phyloP scores from a whole-genome alignment of 2,797 vertebrate genomes.

The Bovichtus diacanthus region DNA sequence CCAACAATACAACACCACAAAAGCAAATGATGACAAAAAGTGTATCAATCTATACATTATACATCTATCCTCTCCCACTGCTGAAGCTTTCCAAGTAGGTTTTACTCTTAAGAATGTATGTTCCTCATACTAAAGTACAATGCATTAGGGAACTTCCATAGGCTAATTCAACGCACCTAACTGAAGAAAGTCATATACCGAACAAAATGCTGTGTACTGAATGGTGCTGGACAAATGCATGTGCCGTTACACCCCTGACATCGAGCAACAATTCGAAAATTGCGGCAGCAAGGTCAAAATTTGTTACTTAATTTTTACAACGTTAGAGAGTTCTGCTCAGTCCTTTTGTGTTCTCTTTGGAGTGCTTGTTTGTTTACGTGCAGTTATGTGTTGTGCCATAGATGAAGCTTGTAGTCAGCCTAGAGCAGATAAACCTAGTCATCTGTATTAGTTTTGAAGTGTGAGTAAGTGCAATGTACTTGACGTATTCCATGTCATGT shows the following conservation, averaged over 20 bases:
- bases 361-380: constrained; percentile 5
- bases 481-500: neutral
- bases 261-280: neutral
- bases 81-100: neutral
- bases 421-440: neutral
- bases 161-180: too few species aligned
- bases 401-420: neutral
- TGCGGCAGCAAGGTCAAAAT: neutral
- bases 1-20: neutral
- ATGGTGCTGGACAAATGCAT: neutral
- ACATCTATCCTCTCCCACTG: neutral
- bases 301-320: neutral
- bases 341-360: neutral
- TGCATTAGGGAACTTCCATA: neutral
- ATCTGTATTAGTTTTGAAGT: neutral
- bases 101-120: neutral
- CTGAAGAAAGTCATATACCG: neutral
- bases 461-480: neutral
- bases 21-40: neutral
- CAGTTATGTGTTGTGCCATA: constrained; percentile 5
- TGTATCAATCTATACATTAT: neutral
- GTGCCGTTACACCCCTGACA: neutral
- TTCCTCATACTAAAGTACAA: neutral
- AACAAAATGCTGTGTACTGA: neutral
- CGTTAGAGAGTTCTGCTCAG: neutral